These are phyloP conservation scores for Drosophila gunungcola DNA, from an alignment of 1,140 invertebrate species.

Conservation along the genomic window DNA sequence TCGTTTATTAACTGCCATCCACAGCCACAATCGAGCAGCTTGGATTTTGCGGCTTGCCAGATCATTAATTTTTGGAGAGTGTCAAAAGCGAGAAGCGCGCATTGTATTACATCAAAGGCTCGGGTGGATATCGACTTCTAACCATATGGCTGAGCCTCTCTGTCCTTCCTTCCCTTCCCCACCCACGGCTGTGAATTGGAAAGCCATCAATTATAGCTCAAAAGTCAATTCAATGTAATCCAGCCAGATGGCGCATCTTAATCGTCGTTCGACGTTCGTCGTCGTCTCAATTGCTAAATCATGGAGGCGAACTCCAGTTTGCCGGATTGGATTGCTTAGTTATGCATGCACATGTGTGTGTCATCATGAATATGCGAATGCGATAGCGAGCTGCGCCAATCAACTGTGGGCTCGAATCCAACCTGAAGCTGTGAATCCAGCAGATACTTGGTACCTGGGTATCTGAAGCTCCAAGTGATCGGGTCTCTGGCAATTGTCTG, in stretches of 20 bases:
- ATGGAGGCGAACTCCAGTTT: slow-evolving; percentile 38
- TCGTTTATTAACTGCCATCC: slow-evolving; percentile 49
- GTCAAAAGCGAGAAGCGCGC: slow-evolving; percentile 49
- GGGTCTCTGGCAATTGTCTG: slow-evolving; percentile 64
- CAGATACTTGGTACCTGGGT: slow-evolving; percentile 8
- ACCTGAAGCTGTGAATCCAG: slow-evolving; percentile 20
- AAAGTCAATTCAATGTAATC: slow-evolving; percentile 72
- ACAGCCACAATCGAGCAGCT: slow-evolving; percentile 39
- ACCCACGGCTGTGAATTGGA: slow-evolving; percentile 39
- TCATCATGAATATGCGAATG: slow-evolving; percentile 73
- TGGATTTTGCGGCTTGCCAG: slow-evolving; percentile 52
- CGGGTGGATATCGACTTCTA: slow-evolving; percentile 13
- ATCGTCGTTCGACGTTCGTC: slow-evolving; percentile 26
- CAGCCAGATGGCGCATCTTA: slow-evolving; percentile 60
- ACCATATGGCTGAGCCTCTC: neutral
- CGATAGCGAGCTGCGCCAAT: slow-evolving; percentile 59
- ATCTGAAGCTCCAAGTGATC: neutral
- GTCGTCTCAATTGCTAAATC: slow-evolving; percentile 56
- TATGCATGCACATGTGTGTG: slow-evolving; percentile 77
- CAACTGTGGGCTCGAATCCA: slow-evolving; percentile 38
- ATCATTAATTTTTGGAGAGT: slow-evolving; percentile 76
- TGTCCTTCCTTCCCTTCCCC: neutral
- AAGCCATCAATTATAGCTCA: slow-evolving; percentile 55
- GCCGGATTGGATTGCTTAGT: slow-evolving; percentile 53
- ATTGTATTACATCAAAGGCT: slow-evolving; percentile 62